Evolutionary conservation across 2,888 invertebrate genomes (phyloP).

Genomic region (Agrochola lota): DNA sequence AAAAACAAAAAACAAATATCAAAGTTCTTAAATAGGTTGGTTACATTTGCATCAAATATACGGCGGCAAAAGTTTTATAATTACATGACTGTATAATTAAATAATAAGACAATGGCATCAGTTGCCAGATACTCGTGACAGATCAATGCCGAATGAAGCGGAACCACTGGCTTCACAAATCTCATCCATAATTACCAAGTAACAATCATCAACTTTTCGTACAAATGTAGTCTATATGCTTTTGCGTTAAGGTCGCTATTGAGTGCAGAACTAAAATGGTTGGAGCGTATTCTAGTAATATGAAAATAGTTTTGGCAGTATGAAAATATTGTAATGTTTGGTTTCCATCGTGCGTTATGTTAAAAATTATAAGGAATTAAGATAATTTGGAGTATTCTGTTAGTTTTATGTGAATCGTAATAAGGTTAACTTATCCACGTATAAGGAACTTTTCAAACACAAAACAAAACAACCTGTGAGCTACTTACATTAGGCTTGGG

Average conservation of each 20-base stretch:
- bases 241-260: conserved; percentile 40
- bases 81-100: conserved; percentile 52
- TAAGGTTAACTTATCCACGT: too few relatives aligned
- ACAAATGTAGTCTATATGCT: conserved; percentile 58
- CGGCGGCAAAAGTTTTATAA: conserved; percentile 35
- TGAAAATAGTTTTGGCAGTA: conserved; percentile 55
- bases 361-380: background rate
- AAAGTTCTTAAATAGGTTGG: too few relatives aligned
- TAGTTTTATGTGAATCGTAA: too few relatives aligned
- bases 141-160: conserved; percentile 82
- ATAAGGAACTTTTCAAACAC: background rate
- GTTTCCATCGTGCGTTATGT: conserved; percentile 68
- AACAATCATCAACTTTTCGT: conserved; percentile 3
- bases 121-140: conserved; percentile 73
- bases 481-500: background rate
- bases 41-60: background rate
- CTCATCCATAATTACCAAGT: conserved; percentile 59
- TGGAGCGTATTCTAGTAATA: conserved; percentile 61
- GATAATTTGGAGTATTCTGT: background rate
- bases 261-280: conserved; percentile 57
- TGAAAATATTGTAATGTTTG: conserved; percentile 59
- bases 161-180: conserved; percentile 78
- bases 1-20: too few relatives aligned
- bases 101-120: conserved; percentile 67
- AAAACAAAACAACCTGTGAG: background rate